Percentiles rank a stretch among this genome's conserved stretches.
These are phyloP conservation scores for Platysteira castanea DNA, from an alignment of 2,113 vertebrate genomes.

Conservation along the genomic window DNA sequence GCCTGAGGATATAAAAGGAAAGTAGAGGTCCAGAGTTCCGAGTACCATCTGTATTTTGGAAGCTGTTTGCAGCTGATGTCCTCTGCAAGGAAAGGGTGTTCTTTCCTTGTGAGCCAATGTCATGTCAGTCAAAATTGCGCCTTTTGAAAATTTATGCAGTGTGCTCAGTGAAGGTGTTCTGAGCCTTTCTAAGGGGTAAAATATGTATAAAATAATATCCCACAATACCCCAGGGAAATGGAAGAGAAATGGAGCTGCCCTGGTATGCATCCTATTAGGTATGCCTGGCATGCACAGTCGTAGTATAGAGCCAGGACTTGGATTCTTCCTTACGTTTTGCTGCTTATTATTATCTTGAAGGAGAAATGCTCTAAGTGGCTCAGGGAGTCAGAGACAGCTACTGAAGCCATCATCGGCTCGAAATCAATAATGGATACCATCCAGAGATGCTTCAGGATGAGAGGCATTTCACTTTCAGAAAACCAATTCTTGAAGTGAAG, in stretches of 20 bases:
- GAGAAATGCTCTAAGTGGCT: not conserved
- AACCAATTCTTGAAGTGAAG: not conserved
- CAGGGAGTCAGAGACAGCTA: not conserved
- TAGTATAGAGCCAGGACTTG: not conserved
- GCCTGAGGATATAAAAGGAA: not conserved
- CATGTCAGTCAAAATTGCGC: not conserved
- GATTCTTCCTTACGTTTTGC: not conserved
- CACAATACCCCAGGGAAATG: not conserved
- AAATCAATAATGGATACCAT: slow-evolving; percentile 14
- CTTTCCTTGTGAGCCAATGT: not conserved
- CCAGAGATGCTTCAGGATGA: slow-evolving; percentile 14
- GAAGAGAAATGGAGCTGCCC: not conserved
- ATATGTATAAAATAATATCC: not conserved
- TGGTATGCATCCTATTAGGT: not conserved
- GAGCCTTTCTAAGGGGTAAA: not conserved
- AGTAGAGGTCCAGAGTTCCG: not conserved
- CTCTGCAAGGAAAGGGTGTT: not conserved
- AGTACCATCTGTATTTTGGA: not conserved
- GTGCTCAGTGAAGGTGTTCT: not conserved
- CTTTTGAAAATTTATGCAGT: not conserved
- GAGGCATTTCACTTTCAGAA: slow-evolving; percentile 22
- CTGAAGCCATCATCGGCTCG: not conserved
- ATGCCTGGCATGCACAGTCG: not conserved
- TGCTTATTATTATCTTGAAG: not conserved
- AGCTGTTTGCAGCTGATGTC: not conserved